A percentile compares a stretch with the other conserved stretches of the same genome.
phyloP scores from a whole-genome alignment of 2,888 invertebrate species.

The Epiperipatus broadwayi region DNA sequence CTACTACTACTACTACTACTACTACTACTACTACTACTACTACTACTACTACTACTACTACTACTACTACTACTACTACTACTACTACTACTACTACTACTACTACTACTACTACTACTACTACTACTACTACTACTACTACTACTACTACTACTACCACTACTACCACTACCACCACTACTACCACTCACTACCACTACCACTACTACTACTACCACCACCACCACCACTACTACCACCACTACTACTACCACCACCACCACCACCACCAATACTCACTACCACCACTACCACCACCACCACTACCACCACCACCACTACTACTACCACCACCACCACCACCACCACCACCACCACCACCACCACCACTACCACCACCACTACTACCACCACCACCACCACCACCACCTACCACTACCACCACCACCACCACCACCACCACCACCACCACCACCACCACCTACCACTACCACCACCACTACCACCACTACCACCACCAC shows the following conservation, averaged over 20 bases:
- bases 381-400: conserved; percentile 3
- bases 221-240: conserved; percentile 3
- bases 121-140: conserved; percentile 3
- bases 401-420: no score
- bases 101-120: conserved; percentile 3
- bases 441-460: neutral
- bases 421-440: conserved; percentile 3
- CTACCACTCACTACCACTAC: no score
- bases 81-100: conserved; percentile 3
- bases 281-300: neutral
- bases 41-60: conserved; percentile 3
- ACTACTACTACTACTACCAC: neutral
- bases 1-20: conserved; percentile 3
- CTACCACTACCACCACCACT: no score
- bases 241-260: conserved; percentile 1
- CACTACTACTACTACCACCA: conserved; percentile 3
- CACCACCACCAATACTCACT: no score
- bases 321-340: conserved; percentile 3
- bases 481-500: no score
- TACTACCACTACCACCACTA: no score
- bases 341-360: conserved; percentile 3
- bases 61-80: conserved; percentile 3
- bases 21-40: conserved; percentile 3
- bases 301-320: neutral
- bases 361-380: conserved; percentile 3